Evolutionary conservation across 2,113 vertebrate species (phyloP).

Genomic region (Phaetusa simplex): DNA sequence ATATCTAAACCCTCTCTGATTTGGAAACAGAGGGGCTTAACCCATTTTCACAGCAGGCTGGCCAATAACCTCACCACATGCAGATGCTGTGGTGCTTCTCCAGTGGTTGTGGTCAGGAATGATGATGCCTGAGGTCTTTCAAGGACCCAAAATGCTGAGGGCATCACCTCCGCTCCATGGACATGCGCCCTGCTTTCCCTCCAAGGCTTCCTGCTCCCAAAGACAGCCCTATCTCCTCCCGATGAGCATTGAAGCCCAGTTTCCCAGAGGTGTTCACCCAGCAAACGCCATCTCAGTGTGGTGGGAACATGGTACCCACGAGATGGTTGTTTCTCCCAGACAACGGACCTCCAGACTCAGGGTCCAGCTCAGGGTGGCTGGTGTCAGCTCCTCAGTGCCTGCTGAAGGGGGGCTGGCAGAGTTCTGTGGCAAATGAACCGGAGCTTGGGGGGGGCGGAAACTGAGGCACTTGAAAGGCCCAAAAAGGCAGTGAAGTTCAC

Average conservation of each 20-base stretch:
- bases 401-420: background rate
- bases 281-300: background rate
- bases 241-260: background rate
- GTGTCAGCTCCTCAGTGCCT: background rate
- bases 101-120: background rate
- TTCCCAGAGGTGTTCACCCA: background rate
- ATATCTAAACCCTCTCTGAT: background rate
- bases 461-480: background rate
- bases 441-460: background rate
- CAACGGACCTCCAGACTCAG: accelerated
- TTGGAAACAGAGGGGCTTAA: background rate
- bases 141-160: background rate
- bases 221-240: background rate
- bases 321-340: background rate
- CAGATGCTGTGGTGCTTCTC: accelerated
- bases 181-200: background rate
- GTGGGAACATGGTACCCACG: background rate
- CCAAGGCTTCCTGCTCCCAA: background rate
- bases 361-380: background rate
- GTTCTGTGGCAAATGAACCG: background rate
- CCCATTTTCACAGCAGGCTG: background rate
- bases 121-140: accelerated
- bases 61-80: accelerated
- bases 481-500: background rate
- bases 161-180: background rate